Percentiles rank a stretch among this genome's conserved stretches.
Conservation (phyloP, 2,888 invertebrate species). For the Myopa testacea region DNA sequence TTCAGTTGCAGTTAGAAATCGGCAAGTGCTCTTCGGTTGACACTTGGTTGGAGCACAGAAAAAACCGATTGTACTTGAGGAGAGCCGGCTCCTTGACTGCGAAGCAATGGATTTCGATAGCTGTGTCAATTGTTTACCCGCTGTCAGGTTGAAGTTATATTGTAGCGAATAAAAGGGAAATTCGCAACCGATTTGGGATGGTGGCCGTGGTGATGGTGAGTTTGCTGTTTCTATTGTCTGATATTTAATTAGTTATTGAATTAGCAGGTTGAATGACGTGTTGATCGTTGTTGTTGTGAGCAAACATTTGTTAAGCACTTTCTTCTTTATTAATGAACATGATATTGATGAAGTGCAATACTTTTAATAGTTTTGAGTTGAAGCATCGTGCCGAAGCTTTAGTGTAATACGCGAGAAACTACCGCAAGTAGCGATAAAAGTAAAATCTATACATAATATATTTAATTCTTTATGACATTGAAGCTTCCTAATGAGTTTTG, state of each 20-base stretch:
- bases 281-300: neutral
- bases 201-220: too few species aligned
- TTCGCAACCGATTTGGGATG: too few species aligned
- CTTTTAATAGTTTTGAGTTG: too few species aligned
- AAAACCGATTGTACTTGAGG: neutral
- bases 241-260: slow-evolving; percentile 12
- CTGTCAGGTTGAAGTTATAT: neutral
- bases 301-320: slow-evolving; percentile 30
- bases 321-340: neutral
- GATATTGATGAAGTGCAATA: slow-evolving; percentile 6
- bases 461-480: too few species aligned
- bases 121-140: neutral
- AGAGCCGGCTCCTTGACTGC: neutral
- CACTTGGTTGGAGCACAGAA: too few species aligned
- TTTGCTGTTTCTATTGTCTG: neutral
- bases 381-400: too few species aligned
- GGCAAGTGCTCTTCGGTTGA: neutral
- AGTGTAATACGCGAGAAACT: too few species aligned
- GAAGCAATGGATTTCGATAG: neutral
- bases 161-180: neutral
- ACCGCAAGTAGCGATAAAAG: too few species aligned
- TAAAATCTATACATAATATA: too few species aligned
- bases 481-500: too few species aligned
- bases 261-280: slow-evolving; percentile 13
- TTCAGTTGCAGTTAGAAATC: neutral